These are phyloP conservation scores for human (Homo sapiens) DNA, from an alignment of 2,113 vertebrate species.

Conservation along the genomic window DNA sequence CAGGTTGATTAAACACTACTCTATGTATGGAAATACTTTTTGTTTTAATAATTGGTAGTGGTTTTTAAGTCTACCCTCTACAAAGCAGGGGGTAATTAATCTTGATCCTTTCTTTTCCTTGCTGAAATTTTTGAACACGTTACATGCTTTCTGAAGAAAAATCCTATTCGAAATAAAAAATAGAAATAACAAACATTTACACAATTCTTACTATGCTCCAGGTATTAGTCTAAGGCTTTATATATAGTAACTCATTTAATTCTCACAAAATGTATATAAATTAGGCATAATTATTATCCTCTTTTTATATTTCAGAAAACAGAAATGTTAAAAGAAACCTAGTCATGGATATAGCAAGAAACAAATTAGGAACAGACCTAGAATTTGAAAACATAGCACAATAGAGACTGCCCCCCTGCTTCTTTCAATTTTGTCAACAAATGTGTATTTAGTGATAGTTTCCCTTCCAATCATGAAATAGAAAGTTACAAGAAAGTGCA, in stretches of 20 bases:
- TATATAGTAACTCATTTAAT: neutral
- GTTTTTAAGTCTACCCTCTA: neutral
- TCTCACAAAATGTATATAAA: neutral
- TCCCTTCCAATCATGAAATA: neutral
- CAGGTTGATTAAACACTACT: conserved; percentile 26
- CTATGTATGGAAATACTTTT: conserved; percentile 26
- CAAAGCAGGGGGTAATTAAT: neutral
- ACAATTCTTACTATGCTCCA: neutral
- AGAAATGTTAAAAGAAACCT: neutral
- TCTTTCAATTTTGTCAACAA: neutral
- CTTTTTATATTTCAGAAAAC: neutral
- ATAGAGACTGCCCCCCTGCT: neutral
- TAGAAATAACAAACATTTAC: neutral
- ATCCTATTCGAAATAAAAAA: neutral
- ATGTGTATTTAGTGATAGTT: neutral
- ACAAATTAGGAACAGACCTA: neutral
- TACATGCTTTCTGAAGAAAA: conserved; percentile 21
- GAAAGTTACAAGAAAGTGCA: neutral
- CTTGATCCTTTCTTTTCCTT: neutral
- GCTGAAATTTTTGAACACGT: neutral
- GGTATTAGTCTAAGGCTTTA: neutral
- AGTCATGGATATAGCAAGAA: neutral
- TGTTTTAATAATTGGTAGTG: conserved; percentile 44
- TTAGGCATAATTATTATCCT: neutral
- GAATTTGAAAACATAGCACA: neutral